A percentile compares a stretch with the other conserved stretches of the same genome.
Conservation (phyloP, 2,888 invertebrate genomes). For the Pyralis farinalis region DNA sequence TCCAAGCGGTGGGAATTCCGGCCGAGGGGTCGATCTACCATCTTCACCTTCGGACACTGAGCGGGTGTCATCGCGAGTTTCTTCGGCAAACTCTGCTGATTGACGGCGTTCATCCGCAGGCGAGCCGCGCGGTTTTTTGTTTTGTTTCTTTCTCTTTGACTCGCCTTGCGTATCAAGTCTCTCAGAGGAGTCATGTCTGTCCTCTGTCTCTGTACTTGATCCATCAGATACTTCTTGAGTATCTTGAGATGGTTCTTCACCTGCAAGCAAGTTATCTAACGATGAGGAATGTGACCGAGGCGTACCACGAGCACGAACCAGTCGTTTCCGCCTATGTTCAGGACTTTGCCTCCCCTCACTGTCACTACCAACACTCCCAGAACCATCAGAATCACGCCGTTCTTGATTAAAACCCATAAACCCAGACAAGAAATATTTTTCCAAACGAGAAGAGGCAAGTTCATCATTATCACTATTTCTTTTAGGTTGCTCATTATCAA, state of each 20-base stretch:
- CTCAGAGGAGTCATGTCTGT: slow-evolving; percentile 84
- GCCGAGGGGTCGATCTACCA: slow-evolving; percentile 85
- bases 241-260: slow-evolving; percentile 78
- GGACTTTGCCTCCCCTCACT: slow-evolving; percentile 94
- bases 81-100: slow-evolving; percentile 82
- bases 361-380: slow-evolving; percentile 94
- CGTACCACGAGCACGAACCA: slow-evolving; percentile 91
- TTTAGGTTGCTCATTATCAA: slow-evolving; percentile 81
- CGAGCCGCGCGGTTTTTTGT: slow-evolving; percentile 84
- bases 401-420: slow-evolving; percentile 91
- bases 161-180: slow-evolving; percentile 89
- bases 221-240: slow-evolving; percentile 85
- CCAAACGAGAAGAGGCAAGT: slow-evolving; percentile 90
- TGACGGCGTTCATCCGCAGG: slow-evolving; percentile 84
- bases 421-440: slow-evolving; percentile 93
- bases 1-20: slow-evolving; percentile 81
- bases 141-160: slow-evolving; percentile 90
- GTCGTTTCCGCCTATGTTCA: slow-evolving; percentile 89
- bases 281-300: slow-evolving; percentile 92
- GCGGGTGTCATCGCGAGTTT: slow-evolving; percentile 79
- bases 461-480: slow-evolving; percentile 84
- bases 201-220: slow-evolving; percentile 88
- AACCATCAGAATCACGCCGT: slow-evolving; percentile 89
- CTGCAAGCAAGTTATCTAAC: slow-evolving; percentile 87
- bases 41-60: slow-evolving; percentile 85